A percentile compares a stretch with the other conserved stretches of the same genome.
These are phyloP conservation scores for Stegodyphus mimosarum DNA, from an alignment of 1,140 invertebrate species.

Conservation along the genomic window DNA sequence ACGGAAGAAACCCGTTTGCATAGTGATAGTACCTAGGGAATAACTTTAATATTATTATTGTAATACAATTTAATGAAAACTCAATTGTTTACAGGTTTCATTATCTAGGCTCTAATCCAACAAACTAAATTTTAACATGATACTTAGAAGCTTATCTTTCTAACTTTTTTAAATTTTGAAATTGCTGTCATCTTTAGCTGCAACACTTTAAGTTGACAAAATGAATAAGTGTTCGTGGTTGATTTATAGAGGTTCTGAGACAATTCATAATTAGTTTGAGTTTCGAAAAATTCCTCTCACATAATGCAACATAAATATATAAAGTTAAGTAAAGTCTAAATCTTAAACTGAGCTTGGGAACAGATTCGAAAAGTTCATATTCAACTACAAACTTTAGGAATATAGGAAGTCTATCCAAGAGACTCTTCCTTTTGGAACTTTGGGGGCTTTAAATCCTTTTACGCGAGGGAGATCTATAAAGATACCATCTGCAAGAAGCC, in stretches of 20 bases:
- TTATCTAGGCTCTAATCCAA: not conserved
- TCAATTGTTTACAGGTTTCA: not conserved
- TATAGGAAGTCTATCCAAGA: not conserved
- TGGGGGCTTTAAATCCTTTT: not conserved
- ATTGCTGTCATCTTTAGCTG: not conserved
- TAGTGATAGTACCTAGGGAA: not conserved
- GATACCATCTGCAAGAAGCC: constrained; percentile 2
- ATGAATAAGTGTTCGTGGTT: constrained; percentile 22
- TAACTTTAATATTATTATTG: constrained; percentile 1
- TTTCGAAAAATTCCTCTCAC: constrained; percentile 65
- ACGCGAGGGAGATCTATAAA: not conserved
- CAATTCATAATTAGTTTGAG: constrained; percentile 66
- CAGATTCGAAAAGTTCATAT: not conserved
- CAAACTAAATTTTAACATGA: not conserved
- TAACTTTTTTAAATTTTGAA: constrained; percentile 14
- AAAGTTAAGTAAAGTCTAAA: not conserved
- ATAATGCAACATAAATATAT: constrained; percentile 57
- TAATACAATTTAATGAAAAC: constrained; percentile 10
- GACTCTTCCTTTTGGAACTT: not conserved
- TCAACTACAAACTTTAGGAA: not conserved
- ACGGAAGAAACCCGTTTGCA: not conserved
- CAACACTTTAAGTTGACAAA: not conserved
- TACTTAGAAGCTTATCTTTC: not conserved
- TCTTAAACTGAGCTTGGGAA: constrained; percentile 1
- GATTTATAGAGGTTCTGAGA: constrained; percentile 63